A percentile compares a stretch with the other conserved stretches of the same genome.
Evolutionary conservation across 2,797 vertebrate species (phyloP).

Genomic region (Sebastes iracundus): DNA sequence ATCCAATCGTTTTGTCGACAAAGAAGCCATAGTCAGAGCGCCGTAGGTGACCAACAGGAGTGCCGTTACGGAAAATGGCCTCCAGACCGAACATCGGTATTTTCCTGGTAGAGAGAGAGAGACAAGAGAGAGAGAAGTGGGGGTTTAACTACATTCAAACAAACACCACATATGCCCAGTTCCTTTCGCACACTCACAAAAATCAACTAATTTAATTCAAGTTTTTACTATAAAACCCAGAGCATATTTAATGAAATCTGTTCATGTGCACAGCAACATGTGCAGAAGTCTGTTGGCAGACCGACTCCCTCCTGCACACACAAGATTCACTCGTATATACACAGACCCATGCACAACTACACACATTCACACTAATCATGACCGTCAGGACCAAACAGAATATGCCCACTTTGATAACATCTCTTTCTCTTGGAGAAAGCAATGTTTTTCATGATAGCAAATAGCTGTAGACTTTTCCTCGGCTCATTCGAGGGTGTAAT

Average conservation of each 20-base stretch:
- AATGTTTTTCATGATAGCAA: neutral
- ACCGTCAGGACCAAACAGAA: neutral
- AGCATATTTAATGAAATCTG: neutral
- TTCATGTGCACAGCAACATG: neutral
- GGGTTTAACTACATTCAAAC: neutral
- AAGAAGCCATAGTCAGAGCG: conserved; percentile 91
- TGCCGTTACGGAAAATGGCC: conserved; percentile 89
- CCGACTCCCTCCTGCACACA: neutral
- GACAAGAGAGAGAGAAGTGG: neutral
- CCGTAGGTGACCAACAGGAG: conserved; percentile 90
- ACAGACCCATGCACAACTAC: neutral
- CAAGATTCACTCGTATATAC: neutral
- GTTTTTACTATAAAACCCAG: neutral
- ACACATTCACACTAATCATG: neutral
- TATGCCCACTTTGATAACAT: neutral
- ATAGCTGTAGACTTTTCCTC: neutral
- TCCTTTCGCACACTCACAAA: neutral
- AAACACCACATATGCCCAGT: neutral
- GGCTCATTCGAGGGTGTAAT: neutral
- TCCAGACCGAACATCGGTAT: conserved; percentile 95
- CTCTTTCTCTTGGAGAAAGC: neutral
- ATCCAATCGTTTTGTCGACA: conserved; percentile 91
- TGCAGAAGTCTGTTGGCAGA: neutral
- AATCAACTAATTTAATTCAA: neutral
- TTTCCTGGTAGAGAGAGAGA: conserved; percentile 78